Evolutionary conservation across 2,797 vertebrate genomes (phyloP).

Genomic region (Setipinna tenuifilis): DNA sequence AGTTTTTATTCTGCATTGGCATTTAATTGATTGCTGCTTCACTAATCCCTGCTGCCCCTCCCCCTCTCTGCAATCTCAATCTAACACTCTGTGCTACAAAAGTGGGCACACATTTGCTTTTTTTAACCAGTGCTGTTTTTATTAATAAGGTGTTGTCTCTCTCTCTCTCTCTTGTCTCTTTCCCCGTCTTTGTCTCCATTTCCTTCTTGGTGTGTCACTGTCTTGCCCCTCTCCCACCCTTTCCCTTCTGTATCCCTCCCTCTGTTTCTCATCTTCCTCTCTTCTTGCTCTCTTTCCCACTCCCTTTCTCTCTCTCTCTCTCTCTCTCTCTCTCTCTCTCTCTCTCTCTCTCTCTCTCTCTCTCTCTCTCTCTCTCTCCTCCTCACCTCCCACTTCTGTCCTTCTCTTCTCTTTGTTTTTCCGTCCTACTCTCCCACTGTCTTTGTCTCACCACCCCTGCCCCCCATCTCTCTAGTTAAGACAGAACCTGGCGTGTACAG

Average conservation of each 20-base stretch:
- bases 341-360: background rate
- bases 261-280: too few relatives aligned
- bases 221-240: background rate
- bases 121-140: background rate
- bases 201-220: background rate
- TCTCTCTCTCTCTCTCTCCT: background rate
- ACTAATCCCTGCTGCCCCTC: background rate
- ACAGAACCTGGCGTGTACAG: conserved; percentile 84
- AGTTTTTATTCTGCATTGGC: background rate
- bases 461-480: conserved; percentile 83
- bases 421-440: background rate
- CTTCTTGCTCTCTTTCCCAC: too few relatives aligned
- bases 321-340: background rate
- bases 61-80: background rate
- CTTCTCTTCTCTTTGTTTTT: background rate
- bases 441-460: background rate
- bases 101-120: background rate
- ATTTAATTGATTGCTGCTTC: conserved; percentile 5
- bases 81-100: background rate
- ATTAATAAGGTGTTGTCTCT: background rate
- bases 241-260: too few relatives aligned
- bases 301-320: too few relatives aligned
- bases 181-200: background rate
- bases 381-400: background rate
- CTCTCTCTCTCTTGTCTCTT: background rate